Base-by-base conservation (phyloP, 2,113 vertebrate genomes). In the Sphyrna mokarran region DNA sequence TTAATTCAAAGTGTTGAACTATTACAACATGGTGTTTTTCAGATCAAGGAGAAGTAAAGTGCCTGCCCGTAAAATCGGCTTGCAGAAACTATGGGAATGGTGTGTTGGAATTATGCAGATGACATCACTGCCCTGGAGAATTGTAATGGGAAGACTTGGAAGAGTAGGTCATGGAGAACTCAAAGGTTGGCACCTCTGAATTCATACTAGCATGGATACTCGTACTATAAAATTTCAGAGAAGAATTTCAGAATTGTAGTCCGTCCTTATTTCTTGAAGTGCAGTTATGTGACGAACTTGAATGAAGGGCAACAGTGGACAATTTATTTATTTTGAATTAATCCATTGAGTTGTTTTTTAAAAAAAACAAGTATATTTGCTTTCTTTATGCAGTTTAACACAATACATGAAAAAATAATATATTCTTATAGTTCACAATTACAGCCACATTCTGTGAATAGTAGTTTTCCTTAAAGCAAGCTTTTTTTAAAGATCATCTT, bases 31-130 rank as follows among this genome's bases (percentile, higher is more conserved):
- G 3, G 72, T 69, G 61, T 63, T 78, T 76, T 95, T 58, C 96
- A 99, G 99, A 97, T 97, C 98, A 0, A 98, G 99, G 89, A 98
- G 98, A 96, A 98, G 98, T 69, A 99, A 99, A 96, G 97, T 99
- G 37, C 99, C 99, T 93, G 98, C 98, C 7, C 98, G 99, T 95
- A 99, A 99, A 96, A 98, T 98, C 6, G 99, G 99, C 76, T 97
- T 99, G 72, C 98, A 99, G 97, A 99, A 99, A 97, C 96, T 99
- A 0, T 99, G 99, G 99, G 99, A 99, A 14, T 99, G 99, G 99
- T 99, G 99, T 95, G 96, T 99, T 0, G 99, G 99, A 1, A 98
- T 99, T 80, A 98, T 99, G 20, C 99, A 99, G 97, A 99, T 99
- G 98, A 99, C 99, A 0, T 99, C 99, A 0, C 96, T 99, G 96